A percentile compares a stretch with the other conserved stretches of the same genome.
Evolutionary conservation across 2,797 vertebrate species (phyloP).

Genomic region (Poecilia gillii): DNA sequence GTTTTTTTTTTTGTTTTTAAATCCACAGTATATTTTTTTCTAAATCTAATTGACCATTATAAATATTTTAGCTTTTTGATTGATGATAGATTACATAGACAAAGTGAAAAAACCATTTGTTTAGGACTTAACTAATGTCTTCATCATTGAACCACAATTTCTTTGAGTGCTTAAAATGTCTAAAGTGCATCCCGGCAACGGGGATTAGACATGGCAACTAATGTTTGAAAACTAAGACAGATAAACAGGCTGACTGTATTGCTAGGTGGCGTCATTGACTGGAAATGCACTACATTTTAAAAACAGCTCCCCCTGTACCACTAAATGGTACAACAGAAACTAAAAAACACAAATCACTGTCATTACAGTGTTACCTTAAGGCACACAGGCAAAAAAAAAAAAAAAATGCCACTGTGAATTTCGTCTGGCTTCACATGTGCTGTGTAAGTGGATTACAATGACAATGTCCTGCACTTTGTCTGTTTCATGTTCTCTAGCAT

Average conservation of each 20-base stretch:
- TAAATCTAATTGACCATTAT: neutral
- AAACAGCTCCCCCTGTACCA: neutral
- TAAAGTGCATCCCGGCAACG: neutral
- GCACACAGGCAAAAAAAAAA: neutral
- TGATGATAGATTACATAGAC: neutral
- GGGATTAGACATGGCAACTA: neutral
- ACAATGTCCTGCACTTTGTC: neutral
- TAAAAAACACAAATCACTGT: neutral
- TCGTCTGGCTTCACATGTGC: neutral
- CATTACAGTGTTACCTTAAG: neutral
- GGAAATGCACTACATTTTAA: neutral
- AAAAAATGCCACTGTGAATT: neutral
- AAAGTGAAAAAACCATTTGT: neutral
- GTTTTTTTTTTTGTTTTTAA: no score
- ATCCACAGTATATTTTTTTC: no score
- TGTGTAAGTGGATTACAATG: neutral
- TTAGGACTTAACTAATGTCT: neutral
- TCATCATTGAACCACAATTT: neutral
- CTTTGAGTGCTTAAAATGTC: neutral
- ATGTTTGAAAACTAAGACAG: neutral
- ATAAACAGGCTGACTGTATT: neutral
- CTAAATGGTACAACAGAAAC: neutral
- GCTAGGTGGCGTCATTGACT: neutral
- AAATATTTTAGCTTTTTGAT: neutral
- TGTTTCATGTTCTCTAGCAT: slow-evolving; percentile 25